Evolutionary conservation across 1,140 invertebrate species (phyloP).

Genomic region (Nasonia vitripennis): DNA sequence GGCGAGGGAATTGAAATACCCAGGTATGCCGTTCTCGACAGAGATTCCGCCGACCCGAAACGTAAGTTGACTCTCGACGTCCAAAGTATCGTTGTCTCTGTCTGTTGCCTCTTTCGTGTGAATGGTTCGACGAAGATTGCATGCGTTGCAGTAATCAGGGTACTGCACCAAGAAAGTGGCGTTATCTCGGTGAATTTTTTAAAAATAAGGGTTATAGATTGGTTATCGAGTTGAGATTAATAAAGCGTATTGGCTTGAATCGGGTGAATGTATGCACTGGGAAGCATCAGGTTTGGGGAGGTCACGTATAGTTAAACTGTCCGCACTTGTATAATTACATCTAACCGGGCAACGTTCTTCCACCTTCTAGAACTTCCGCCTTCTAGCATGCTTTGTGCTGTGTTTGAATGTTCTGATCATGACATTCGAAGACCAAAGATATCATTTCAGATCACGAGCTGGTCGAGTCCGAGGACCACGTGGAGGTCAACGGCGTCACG

Average conservation of each 20-base stretch:
- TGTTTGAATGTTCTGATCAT: constrained; percentile 58
- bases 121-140: neutral
- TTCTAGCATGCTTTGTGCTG: constrained; percentile 50
- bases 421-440: constrained; percentile 58
- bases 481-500: constrained; percentile 97
- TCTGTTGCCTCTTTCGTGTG: constrained; percentile 4
- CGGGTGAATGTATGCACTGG: too few species aligned
- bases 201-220: neutral
- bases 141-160: neutral
- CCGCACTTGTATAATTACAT: neutral
- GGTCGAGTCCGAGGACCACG: constrained; percentile 98
- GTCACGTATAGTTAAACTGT: neutral
- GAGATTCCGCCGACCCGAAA: constrained; percentile 93
- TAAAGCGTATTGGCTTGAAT: too few species aligned
- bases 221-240: neutral
- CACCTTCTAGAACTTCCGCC: constrained; percentile 19
- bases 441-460: constrained; percentile 88
- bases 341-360: neutral
- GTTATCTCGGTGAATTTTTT: neutral
- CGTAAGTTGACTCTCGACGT: constrained; percentile 76
- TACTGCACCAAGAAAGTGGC: neutral
- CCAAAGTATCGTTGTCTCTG: neutral
- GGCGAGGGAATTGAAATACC: constrained; percentile 98
- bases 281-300: too few species aligned
- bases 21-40: constrained; percentile 96